phyloP scores from a whole-genome alignment of 2,113 vertebrate genomes.

The Larimichthys crocea region DNA sequence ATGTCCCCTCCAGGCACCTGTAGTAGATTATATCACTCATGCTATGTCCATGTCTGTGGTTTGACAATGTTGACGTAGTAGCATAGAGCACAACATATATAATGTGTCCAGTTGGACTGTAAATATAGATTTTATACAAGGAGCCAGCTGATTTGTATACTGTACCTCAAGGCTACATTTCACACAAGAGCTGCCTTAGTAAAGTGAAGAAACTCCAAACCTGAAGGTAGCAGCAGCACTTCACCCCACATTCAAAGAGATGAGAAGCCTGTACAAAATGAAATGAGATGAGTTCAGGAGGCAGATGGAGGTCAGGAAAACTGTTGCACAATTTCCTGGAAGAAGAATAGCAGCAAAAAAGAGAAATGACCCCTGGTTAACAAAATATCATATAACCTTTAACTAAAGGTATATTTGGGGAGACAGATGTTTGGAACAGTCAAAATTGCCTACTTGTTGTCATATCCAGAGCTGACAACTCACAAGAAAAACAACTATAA shows the following conservation, averaged over 20 bases:
- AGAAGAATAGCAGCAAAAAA: background rate
- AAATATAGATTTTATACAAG: too few species aligned
- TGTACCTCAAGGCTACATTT: background rate
- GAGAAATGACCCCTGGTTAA: background rate
- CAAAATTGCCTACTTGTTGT: background rate
- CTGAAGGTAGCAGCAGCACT: conserved; percentile 13
- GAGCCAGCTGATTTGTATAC: background rate
- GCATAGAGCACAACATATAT: background rate
- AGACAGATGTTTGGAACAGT: background rate
- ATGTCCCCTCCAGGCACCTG: background rate
- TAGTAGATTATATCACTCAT: background rate
- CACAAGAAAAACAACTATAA: too few species aligned
- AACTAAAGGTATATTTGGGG: background rate
- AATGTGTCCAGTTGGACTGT: too few species aligned
- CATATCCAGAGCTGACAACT: too few species aligned
- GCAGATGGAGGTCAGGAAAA: background rate
- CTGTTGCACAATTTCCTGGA: background rate
- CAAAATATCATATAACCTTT: background rate
- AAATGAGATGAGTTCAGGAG: background rate
- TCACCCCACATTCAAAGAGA: conserved; percentile 5
- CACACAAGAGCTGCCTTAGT: background rate
- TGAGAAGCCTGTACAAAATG: background rate
- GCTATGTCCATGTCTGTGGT: background rate
- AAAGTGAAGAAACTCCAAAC: background rate
- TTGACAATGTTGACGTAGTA: background rate